phyloP scores from a whole-genome alignment of 2,113 vertebrate species.

The Egretta garzetta region DNA sequence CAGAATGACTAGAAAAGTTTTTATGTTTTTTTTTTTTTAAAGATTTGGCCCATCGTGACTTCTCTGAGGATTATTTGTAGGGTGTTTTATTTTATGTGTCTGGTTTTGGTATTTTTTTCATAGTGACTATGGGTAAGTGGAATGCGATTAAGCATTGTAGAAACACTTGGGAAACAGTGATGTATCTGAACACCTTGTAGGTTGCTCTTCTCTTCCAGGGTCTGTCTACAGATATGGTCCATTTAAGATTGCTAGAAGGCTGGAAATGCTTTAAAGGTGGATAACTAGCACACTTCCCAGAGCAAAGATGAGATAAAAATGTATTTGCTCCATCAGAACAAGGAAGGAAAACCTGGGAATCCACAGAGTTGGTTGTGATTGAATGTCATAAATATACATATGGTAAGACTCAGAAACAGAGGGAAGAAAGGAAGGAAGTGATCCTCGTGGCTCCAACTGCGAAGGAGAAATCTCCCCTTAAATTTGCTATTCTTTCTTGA shows the following conservation, averaged over 20 bases:
- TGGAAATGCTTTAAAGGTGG: neutral
- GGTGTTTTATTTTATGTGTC: neutral
- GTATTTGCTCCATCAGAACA: neutral
- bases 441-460: neutral
- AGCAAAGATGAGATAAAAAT: neutral
- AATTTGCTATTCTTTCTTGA: neutral
- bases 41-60: neutral
- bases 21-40: neutral
- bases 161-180: neutral
- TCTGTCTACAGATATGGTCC: neutral
- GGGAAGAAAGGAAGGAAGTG: neutral
- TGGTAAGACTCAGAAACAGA: neutral
- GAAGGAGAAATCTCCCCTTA: neutral
- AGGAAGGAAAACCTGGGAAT: neutral
- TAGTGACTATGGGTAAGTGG: neutral
- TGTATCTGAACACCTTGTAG: neutral
- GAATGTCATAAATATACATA: neutral
- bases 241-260: neutral
- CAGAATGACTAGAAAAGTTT: neutral
- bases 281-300: neutral
- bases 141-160: neutral
- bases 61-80: neutral
- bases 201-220: neutral
- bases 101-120: neutral
- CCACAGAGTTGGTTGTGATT: neutral